Percentiles rank a stretch among this genome's conserved stretches.
Evolutionary conservation across 2,888 invertebrate genomes (phyloP).

Genomic region (Stegophylla sp.): DNA sequence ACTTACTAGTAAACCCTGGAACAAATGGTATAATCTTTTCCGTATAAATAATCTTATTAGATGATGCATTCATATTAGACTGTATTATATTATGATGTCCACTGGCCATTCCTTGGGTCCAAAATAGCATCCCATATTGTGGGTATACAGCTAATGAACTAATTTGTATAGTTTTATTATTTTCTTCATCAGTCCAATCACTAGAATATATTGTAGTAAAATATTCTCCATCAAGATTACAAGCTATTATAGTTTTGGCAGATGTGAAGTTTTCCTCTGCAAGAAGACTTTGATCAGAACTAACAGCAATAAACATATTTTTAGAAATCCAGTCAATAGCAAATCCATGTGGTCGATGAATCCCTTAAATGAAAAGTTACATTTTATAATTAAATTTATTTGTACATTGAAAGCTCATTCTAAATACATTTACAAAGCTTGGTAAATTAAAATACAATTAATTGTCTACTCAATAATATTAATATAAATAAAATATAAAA

Average conservation of each 20-base stretch:
- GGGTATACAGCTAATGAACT: constrained; percentile 78
- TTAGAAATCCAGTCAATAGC: constrained; percentile 84
- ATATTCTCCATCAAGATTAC: constrained; percentile 77
- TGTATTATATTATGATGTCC: constrained; percentile 61
- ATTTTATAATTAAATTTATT: not conserved
- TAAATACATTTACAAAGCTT: not conserved
- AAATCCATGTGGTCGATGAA: constrained; percentile 73
- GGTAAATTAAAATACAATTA: not conserved
- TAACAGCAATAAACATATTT: constrained; percentile 72
- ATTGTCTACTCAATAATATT: not conserved
- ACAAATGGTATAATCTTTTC: constrained; percentile 61
- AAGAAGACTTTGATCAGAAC: constrained; percentile 48
- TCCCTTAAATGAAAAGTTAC: constrained; percentile 63
- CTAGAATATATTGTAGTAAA: constrained; percentile 67
- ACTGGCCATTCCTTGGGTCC: constrained; percentile 68
- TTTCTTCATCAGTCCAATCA: constrained; percentile 45
- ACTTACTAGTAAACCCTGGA: constrained; percentile 61
- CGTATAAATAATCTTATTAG: constrained; percentile 61
- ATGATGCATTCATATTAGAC: constrained; percentile 62
- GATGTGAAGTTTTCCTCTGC: constrained; percentile 24
- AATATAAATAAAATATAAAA: not conserved
- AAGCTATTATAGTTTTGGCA: constrained; percentile 69
- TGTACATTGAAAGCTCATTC: constrained; percentile 30
- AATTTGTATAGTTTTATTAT: constrained; percentile 64
- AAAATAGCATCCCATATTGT: constrained; percentile 69